phyloP scores from a whole-genome alignment of 1,140 invertebrate genomes.

The Drosophila tristis region DNA sequence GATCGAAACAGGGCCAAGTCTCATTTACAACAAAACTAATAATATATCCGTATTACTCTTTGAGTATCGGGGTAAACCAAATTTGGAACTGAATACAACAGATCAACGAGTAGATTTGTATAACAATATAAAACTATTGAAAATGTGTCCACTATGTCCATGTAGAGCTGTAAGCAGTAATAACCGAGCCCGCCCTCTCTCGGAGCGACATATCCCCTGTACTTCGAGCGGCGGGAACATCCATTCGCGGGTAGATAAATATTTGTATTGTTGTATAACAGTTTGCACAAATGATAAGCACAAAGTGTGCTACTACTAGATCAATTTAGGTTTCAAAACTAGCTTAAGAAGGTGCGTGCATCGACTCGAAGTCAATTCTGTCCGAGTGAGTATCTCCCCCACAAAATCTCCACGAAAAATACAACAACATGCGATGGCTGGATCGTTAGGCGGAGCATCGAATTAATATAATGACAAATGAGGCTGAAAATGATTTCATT shows the following conservation, averaged over 20 bases:
- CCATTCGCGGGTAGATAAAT: no score
- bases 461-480: conserved; percentile 6
- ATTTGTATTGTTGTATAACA: conserved; percentile 3
- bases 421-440: no score
- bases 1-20: no score
- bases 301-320: conserved; percentile 5
- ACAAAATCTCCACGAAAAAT: no score
- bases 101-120: no score
- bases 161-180: neutral
- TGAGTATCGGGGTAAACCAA: neutral
- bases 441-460: no score
- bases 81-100: no score
- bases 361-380: neutral
- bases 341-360: conserved; percentile 21
- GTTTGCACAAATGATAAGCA: conserved; percentile 1
- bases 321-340: conserved; percentile 43
- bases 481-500: neutral
- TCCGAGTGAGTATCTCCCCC: no score
- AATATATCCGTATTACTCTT: neutral
- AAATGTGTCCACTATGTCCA: neutral
- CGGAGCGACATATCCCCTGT: no score
- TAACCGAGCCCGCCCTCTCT: no score
- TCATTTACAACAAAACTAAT: no score
- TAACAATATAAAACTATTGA: neutral
- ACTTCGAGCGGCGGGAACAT: no score